Conservation (phyloP, 2,113 vertebrate species). For the Origma solitaria region DNA sequence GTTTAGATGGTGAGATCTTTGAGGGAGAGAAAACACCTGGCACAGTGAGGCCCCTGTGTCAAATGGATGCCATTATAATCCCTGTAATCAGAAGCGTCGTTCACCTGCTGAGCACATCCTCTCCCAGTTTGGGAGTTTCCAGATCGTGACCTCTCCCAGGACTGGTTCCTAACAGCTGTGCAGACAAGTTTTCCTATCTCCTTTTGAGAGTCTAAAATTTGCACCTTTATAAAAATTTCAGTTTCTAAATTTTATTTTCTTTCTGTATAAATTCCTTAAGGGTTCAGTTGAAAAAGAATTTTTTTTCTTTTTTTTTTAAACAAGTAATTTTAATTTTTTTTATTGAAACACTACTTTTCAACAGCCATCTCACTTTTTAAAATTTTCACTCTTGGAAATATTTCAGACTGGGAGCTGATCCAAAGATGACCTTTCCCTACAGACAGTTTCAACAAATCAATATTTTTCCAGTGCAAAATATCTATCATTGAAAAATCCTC, state of each 20-base stretch:
- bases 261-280: background rate
- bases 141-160: background rate
- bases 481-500: background rate
- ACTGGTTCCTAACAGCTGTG: background rate
- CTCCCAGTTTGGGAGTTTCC: background rate
- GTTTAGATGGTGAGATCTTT: background rate
- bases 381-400: background rate
- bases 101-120: background rate
- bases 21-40: conserved; percentile 29
- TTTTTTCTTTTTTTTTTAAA: background rate
- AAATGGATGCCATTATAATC: background rate
- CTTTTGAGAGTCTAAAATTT: background rate
- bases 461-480: conserved; percentile 20
- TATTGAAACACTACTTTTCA: background rate
- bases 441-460: conserved; percentile 39
- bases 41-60: background rate
- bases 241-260: background rate
- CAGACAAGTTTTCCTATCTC: background rate
- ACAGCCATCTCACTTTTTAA: background rate
- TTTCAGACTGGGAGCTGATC: background rate
- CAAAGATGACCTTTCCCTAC: conserved; percentile 26
- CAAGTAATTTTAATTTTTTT: background rate
- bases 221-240: background rate
- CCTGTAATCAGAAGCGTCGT: background rate
- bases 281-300: background rate